Evolutionary conservation across 2,888 invertebrate species (phyloP), one percentile per base, ranked within the genome.

Genomic region (Matsumyia berberina): DNA sequence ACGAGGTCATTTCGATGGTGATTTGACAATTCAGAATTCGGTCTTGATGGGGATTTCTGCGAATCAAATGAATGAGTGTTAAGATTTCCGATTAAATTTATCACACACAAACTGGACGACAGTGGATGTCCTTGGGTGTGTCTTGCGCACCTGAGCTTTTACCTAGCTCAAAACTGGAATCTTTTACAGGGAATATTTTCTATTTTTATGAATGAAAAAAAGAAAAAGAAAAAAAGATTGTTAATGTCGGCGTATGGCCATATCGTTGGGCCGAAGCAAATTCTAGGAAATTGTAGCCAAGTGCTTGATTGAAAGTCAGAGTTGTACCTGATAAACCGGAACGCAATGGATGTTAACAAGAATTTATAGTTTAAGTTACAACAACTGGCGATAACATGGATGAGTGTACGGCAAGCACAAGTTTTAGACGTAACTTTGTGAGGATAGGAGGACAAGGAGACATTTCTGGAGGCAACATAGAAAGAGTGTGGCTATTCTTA

Each of bases 101-200:
- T 17, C 9, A n/a, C 31, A 35, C 55, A 33, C 11, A 15, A 35
- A 35, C 17, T 55, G 39, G 19, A 39, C 19, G 19, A 39, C 19
- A 12, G 57, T 60, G n/a, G 60, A 60, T 44, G 60, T 60, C 60
- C 57, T 39, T 58, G 57, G 39, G 49, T 5, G 37, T 19, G n/a
- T 51, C 31, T 29, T 31, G 8, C 15, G 31, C 35, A 55, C 35
- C 15, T 8, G 33, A 55, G 33, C 33, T 55, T 55, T 35, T 17
- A 55, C 12, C 17, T 5, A 6, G 0, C 8, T 29, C 5, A 12
- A n/a, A 35, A 33, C 55, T 55, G 15, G 9, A 35, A 35, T 35
- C 17, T 9, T n/a, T 7, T 24, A 8, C 4, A 24, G 4, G 24
- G 24, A 24, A 24, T 24, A 24, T 24, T 24, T 24, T 24, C 2